Base-by-base conservation (phyloP, 2,797 vertebrate species). In the Pogoniulus pusillus region DNA sequence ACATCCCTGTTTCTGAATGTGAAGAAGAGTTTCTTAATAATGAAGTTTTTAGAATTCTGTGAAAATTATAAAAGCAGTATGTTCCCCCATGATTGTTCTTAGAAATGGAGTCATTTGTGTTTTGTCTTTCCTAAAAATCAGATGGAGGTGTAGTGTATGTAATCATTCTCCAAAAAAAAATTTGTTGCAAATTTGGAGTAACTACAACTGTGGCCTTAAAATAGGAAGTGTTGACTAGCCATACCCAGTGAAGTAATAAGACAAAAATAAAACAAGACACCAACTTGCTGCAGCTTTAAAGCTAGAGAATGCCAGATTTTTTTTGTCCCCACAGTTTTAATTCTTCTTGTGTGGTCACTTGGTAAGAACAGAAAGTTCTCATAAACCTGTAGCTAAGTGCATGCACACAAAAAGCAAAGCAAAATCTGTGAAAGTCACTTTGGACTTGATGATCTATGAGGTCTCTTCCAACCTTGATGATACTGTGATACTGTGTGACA, bases 111-210 rank as follows among this genome's bases (percentile, higher is more conserved):
- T 92, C 63, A 83, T 41, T 43, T 54, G 65, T 63, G 32, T 77
- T 88, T 81, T 92, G 79, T 35, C 82, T 93, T 92, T 75, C 84
- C 63, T 87, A 74, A 89, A 88, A 85, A 54, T 80, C 24, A 41
- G 49, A 24, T 84, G 43, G 54, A 60, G 51, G 24, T 5, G 0
- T 53, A 57, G 34, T 10, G 4, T 77, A 13, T 88, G 47, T 74
- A 63, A 72, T 78, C 57, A 49, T 74, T 63, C 3, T 30, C 77
- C 34, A 54, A 70, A 86, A 10, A 74, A 89, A 9, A 79, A n/a
- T n/a, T n/a, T n/a, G n/a, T n/a, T n/a, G n/a, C n/a, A 69, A 41
- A 57, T 34, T 54, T 65, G 43, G 59, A 87, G 72, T 88, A 84
- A 65, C 64, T 86, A 29, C 86, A 84, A 95, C 71, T 60, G 63